Evolutionary conservation across 2,888 invertebrate species (phyloP).

Genomic region (Epirrita christyi): DNA sequence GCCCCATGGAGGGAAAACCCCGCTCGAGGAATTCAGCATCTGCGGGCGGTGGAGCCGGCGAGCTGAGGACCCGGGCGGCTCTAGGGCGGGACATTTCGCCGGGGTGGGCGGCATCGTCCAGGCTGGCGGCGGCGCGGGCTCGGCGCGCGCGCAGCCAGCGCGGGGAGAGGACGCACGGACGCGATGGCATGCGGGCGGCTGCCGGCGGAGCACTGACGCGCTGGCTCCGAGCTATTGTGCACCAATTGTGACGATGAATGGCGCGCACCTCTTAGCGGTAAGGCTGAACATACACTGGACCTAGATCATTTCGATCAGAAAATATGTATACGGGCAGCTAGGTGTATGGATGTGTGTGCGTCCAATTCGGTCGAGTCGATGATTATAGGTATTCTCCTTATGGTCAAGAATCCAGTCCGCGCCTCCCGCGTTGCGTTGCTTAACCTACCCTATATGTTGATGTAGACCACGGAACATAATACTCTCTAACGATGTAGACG

Average conservation of each 20-base stretch:
- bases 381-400: too few relatives aligned
- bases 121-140: conserved; percentile 60
- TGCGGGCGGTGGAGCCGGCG: conserved; percentile 49
- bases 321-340: too few relatives aligned
- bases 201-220: conserved; percentile 59
- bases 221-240: conserved; percentile 56
- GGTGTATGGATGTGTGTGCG: neutral
- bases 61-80: conserved; percentile 38
- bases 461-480: too few relatives aligned
- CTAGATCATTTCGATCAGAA: conserved; percentile 1
- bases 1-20: conserved; percentile 87
- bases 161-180: conserved; percentile 67
- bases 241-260: conserved; percentile 62
- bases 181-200: conserved; percentile 75
- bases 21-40: conserved; percentile 86
- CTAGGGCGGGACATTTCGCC: conserved; percentile 56
- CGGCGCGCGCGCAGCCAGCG: conserved; percentile 70
- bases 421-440: too few relatives aligned
- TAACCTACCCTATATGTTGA: too few relatives aligned
- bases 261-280: conserved; percentile 58
- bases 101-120: conserved; percentile 45
- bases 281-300: conserved; percentile 46
- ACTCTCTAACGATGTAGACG: too few relatives aligned
- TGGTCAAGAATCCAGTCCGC: too few relatives aligned
- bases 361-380: too few relatives aligned